phyloP scores from a whole-genome alignment of 2,113 vertebrate genomes.

The Suncus etruscus region DNA sequence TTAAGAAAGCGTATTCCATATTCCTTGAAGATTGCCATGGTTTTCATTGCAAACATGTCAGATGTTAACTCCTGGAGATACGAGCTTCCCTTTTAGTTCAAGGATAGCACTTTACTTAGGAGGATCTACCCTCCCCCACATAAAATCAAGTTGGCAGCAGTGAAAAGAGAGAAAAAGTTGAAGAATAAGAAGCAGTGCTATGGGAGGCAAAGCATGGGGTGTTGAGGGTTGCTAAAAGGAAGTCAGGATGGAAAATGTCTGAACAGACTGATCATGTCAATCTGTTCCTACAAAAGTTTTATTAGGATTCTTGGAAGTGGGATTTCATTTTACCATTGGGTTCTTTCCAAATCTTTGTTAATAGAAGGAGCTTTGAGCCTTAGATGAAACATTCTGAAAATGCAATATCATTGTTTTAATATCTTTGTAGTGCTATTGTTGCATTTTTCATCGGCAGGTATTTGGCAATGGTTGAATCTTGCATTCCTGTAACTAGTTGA shows the following conservation, averaged over 20 bases:
- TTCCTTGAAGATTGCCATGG: not conserved
- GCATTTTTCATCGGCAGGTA: not conserved
- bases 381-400: conserved; percentile 41
- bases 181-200: not conserved
- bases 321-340: not conserved
- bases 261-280: not conserved
- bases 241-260: not conserved
- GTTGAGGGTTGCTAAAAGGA: not conserved
- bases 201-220: not conserved
- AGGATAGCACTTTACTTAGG: not conserved
- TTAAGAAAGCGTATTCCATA: not conserved
- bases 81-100: conserved; percentile 15
- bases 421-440: not conserved
- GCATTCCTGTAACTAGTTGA: not conserved
- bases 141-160: conserved; percentile 7
- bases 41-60: conserved; percentile 12
- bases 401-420: not conserved
- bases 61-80: not conserved
- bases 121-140: not conserved
- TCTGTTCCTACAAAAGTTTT: not conserved
- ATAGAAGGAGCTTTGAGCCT: not conserved
- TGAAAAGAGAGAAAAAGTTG: not conserved
- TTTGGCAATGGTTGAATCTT: not conserved
- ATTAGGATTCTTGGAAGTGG: not conserved
- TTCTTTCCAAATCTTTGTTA: conserved; percentile 42